Evolutionary conservation across 2,113 vertebrate genomes (phyloP).

Genomic region (Syrrhaptes paradoxus): DNA sequence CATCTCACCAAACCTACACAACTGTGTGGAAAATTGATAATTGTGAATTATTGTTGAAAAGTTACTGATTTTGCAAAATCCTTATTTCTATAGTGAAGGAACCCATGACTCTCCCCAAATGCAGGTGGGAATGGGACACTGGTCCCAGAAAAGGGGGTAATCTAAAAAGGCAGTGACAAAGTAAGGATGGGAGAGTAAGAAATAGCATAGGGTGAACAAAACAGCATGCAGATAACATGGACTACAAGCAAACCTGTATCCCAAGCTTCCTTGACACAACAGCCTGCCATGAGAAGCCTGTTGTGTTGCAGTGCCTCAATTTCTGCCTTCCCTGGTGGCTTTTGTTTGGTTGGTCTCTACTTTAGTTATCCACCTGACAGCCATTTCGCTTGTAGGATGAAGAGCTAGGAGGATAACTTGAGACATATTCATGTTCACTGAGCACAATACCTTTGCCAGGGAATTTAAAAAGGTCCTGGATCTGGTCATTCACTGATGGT

Average conservation of each 20-base stretch:
- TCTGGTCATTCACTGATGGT: neutral
- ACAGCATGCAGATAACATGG: fast-evolving
- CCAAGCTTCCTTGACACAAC: neutral
- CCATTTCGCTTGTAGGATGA: neutral
- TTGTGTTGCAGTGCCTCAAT: neutral
- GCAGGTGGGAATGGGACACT: neutral
- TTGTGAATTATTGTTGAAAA: neutral
- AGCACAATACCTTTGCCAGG: neutral
- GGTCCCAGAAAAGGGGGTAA: neutral
- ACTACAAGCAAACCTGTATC: neutral
- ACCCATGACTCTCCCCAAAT: neutral
- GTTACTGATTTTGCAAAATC: neutral
- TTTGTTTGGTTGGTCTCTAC: neutral
- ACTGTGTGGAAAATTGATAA: neutral
- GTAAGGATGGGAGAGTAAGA: neutral
- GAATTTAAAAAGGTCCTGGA: neutral
- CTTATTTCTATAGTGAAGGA: neutral
- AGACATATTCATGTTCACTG: neutral
- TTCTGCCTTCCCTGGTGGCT: neutral
- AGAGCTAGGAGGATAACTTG: neutral
- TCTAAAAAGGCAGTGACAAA: neutral
- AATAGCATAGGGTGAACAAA: neutral
- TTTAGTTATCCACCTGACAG: neutral
- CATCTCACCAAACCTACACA: neutral
- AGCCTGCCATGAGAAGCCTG: neutral